Conservation (phyloP, 2,113 vertebrate genomes). For the Psophia crepitans region DNA sequence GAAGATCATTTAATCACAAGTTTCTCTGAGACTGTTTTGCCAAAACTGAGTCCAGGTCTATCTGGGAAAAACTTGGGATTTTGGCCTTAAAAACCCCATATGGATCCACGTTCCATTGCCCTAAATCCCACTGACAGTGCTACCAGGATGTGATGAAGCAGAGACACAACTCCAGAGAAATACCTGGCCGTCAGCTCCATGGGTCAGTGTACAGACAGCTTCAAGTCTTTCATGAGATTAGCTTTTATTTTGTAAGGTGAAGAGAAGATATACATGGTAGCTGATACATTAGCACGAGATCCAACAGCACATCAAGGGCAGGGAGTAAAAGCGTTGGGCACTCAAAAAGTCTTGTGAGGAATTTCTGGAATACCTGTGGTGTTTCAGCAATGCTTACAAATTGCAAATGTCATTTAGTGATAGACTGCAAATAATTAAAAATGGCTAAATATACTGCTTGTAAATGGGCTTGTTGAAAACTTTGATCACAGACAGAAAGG, state of each 20-base stretch:
- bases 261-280: neutral
- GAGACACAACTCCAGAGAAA: neutral
- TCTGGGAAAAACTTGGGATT: neutral
- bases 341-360: neutral
- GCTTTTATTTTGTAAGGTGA: neutral
- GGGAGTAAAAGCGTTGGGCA: neutral
- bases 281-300: neutral
- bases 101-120: neutral
- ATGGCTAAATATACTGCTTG: constrained; percentile 12
- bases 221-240: neutral
- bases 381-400: constrained; percentile 12
- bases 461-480: constrained; percentile 43
- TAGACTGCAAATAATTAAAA: constrained; percentile 50
- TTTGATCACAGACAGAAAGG: constrained; percentile 47
- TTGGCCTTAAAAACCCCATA: neutral
- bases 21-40: neutral
- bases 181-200: neutral
- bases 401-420: constrained; percentile 33
- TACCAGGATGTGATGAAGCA: neutral
- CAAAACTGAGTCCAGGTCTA: neutral
- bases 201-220: neutral
- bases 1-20: neutral
- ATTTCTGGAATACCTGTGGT: constrained; percentile 18
- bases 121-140: neutral
- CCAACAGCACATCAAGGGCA: neutral